Base-by-base conservation (phyloP, 2,888 invertebrate species). In the Anthoptus insignis region DNA sequence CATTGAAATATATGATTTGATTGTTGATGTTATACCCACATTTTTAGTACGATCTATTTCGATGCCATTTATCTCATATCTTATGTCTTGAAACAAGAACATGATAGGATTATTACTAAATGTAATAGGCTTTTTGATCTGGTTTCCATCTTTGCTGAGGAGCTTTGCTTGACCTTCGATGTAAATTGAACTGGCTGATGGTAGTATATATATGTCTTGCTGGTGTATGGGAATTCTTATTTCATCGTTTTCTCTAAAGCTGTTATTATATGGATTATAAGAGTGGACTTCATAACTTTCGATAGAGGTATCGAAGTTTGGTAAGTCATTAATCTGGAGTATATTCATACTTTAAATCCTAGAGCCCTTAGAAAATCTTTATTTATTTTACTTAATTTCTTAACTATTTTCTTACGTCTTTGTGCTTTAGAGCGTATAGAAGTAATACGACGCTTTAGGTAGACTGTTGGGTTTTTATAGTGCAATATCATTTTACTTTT, bases 161-260 rank as follows among this genome's bases (percentile, higher is more conserved):
- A 49, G 6, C 24, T n/a, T n/a, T n/a, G n/a, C n/a, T n/a, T n/a
- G n/a, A n/a, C n/a, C n/a, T n/a, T n/a, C n/a, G n/a, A n/a, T n/a
- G n/a, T n/a, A n/a, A n/a, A n/a, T n/a, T n/a, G n/a, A n/a, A n/a
- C n/a, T n/a, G n/a, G n/a, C n/a, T 37, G 72, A 68, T 19, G 68
- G 69, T 59, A 71, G 11, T 47, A 67, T 45, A 24, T 67, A 67
- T 22, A 59, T 19, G 16, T 67, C 69, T 64, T 68, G 64, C 37
- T 67, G 67, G 21, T 69, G 65, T 37, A 67, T 66, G 47, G 66
- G 57, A 22, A 59, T 67, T 59, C 68, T 65, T 29, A 71, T 66
- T 63, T 71, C 69, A 66, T 71, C 71, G 45, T 71, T 71, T 64
- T 69, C 65, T 39, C 53, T 69, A 32, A 69, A 68, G 34, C 65